phyloP scores from a whole-genome alignment of 2,888 invertebrate species.

The Cenopis cana region DNA sequence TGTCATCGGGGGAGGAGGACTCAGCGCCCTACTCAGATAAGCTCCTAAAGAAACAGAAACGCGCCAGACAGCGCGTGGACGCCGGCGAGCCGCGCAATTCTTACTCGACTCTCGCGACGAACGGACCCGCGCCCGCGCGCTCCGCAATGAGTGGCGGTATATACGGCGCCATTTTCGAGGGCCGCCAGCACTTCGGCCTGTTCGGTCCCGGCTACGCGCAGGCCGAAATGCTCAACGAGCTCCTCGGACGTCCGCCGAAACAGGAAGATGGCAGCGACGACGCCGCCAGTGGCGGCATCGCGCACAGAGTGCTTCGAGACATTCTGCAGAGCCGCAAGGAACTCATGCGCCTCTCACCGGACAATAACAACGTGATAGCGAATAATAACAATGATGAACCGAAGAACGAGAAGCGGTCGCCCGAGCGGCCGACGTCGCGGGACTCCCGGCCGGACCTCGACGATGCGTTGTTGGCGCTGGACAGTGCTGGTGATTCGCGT shows the following conservation, averaged over 20 bases:
- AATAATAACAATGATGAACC: conserved; percentile 85
- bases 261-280: conserved; percentile 87
- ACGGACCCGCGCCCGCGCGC: conserved; percentile 84
- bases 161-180: conserved; percentile 94
- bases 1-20: conserved; percentile 98
- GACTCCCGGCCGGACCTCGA: conserved; percentile 87
- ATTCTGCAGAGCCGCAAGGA: conserved; percentile 95
- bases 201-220: conserved; percentile 94
- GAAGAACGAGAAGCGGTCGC: conserved; percentile 81
- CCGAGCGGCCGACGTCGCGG: conserved; percentile 87
- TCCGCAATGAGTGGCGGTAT: conserved; percentile 94
- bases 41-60: conserved; percentile 96
- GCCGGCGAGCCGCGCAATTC: conserved; percentile 97
- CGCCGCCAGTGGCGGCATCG: conserved; percentile 80
- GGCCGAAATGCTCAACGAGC: conserved; percentile 96
- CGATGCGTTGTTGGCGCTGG: conserved; percentile 86
- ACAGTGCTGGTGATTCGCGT: conserved; percentile 80
- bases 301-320: conserved; percentile 95
- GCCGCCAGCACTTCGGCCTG: conserved; percentile 92
- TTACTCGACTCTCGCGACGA: conserved; percentile 88
- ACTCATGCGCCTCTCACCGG: conserved; percentile 87
- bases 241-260: conserved; percentile 92
- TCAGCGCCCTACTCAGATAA: conserved; percentile 97
- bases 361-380: conserved; percentile 85
- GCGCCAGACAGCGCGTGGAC: conserved; percentile 98